These are phyloP conservation scores for Coregonus ussuriensis DNA, from an alignment of 2,797 vertebrate genomes.

Conservation along the genomic window DNA sequence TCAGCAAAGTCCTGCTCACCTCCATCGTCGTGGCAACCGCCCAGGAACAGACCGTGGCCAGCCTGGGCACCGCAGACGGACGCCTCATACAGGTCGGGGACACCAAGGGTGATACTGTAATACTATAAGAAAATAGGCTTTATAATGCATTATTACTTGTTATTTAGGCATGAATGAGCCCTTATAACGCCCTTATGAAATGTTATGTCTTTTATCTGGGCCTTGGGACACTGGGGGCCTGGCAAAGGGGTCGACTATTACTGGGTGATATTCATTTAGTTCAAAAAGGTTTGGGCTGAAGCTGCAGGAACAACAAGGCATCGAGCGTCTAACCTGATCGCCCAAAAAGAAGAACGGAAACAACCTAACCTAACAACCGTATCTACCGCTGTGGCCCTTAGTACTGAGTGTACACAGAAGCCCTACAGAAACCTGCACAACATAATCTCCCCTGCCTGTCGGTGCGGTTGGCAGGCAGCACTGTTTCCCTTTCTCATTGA, in stretches of 20 bases:
- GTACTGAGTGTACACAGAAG: slow-evolving; percentile 9
- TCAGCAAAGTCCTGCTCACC: slow-evolving; percentile 87
- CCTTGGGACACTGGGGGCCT: neutral
- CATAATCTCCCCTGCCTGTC: neutral
- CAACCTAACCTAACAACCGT: neutral
- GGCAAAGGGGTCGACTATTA: no score
- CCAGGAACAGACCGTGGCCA: slow-evolving; percentile 85
- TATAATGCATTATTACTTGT: no score
- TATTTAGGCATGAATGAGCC: no score
- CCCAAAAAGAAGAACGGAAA: neutral
- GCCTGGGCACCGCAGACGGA: slow-evolving; percentile 88
- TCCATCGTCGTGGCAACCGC: slow-evolving; percentile 86
- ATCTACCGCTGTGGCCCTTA: neutral
- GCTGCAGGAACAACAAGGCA: neutral
- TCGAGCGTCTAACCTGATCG: neutral
- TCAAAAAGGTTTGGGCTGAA: no score
- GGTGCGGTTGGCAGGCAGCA: slow-evolving; percentile 3
- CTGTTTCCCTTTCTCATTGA: slow-evolving; percentile 44
- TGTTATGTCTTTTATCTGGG: neutral
- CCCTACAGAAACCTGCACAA: neutral
- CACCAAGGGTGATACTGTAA: neutral
- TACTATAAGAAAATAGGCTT: no score
- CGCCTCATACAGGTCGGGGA: slow-evolving; percentile 89
- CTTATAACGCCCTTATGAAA: no score
- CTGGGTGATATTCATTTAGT: no score